Evolutionary conservation across 2,113 vertebrate genomes (phyloP).

Genomic region (Cygnus atratus): DNA sequence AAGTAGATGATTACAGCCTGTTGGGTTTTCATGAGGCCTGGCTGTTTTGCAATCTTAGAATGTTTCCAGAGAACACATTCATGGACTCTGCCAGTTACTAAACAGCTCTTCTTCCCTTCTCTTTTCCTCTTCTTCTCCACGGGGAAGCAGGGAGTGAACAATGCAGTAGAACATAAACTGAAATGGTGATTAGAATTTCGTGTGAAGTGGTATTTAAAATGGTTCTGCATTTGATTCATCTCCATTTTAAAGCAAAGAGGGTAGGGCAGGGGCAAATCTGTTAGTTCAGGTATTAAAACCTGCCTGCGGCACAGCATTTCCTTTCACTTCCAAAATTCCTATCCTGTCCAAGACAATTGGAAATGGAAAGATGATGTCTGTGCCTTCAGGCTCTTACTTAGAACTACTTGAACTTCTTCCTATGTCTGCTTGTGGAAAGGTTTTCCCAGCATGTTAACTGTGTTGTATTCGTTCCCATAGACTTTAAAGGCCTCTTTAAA

Average conservation of each 20-base stretch:
- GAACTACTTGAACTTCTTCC: background rate
- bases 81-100: background rate
- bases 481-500: background rate
- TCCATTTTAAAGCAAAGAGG: background rate
- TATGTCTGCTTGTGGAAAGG: background rate
- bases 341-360: background rate
- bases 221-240: background rate
- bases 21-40: background rate
- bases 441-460: background rate
- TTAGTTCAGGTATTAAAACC: constrained; percentile 13
- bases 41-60: background rate
- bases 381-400: background rate
- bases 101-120: background rate
- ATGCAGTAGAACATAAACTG: background rate
- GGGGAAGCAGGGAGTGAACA: background rate
- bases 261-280: background rate
- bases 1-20: background rate
- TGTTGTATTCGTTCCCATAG: background rate
- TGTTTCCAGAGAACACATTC: background rate
- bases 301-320: background rate
- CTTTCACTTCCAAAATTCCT: constrained; percentile 6
- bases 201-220: background rate
- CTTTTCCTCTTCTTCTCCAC: background rate
- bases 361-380: constrained; percentile 29
- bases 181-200: background rate